Conservation (phyloP, 1,140 invertebrate species). For the Philaenus spumarius region DNA sequence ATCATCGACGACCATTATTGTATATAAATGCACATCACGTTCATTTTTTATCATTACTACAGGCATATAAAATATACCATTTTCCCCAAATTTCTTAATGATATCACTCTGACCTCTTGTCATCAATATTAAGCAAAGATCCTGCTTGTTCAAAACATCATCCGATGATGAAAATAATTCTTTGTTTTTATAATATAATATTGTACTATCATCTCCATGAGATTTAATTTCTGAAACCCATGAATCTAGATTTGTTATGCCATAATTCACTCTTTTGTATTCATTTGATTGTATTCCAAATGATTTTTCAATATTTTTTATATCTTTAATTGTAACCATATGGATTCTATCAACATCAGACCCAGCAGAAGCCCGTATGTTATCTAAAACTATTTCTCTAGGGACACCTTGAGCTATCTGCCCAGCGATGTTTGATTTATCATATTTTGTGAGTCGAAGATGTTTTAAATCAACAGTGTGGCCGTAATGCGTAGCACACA, state of each 20-base stretch:
- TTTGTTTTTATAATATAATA: constrained; percentile 10
- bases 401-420: constrained; percentile 14
- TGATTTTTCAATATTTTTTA: constrained; percentile 20
- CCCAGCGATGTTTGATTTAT: constrained; percentile 14
- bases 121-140: constrained; percentile 17
- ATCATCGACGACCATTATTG: constrained; percentile 16
- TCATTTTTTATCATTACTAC: background rate
- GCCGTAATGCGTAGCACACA: constrained; percentile 20
- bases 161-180: background rate
- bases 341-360: constrained; percentile 17
- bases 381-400: constrained; percentile 19
- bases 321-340: constrained; percentile 19
- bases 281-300: constrained; percentile 5
- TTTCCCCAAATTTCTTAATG: constrained; percentile 10
- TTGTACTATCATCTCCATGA: constrained; percentile 9
- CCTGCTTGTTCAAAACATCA: background rate
- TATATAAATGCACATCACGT: constrained; percentile 4
- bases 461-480: constrained; percentile 11
- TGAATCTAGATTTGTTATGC: background rate
- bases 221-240: constrained; percentile 12
- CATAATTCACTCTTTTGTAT: background rate
- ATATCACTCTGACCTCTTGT: constrained; percentile 18
- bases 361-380: constrained; percentile 7
- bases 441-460: constrained; percentile 14
- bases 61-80: constrained; percentile 17